phyloP scores from a whole-genome alignment of 2,797 vertebrate species.

The Clarias fuscus region DNA sequence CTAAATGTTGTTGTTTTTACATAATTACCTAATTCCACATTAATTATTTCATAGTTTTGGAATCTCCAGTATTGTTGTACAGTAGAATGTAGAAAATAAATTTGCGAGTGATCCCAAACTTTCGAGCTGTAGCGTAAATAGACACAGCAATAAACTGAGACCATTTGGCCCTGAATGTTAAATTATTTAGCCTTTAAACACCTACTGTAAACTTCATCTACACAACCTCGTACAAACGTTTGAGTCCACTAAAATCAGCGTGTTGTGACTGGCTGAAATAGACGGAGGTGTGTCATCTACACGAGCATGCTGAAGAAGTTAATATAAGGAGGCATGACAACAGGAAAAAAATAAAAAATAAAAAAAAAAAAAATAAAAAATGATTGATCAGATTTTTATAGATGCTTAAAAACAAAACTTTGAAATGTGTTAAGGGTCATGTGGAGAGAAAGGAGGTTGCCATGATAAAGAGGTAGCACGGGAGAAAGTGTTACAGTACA shows the following conservation, averaged over 20 bases:
- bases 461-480: background rate
- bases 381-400: background rate
- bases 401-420: background rate
- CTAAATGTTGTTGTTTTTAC: no score
- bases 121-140: background rate
- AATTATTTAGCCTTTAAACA: background rate
- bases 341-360: background rate
- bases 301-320: background rate
- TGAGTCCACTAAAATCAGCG: background rate
- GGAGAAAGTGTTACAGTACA: background rate
- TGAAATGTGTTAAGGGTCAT: background rate
- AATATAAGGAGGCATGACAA: background rate
- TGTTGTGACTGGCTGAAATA: background rate
- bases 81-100: no score
- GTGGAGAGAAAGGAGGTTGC: background rate
- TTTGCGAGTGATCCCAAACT: no score
- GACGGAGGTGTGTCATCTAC: background rate
- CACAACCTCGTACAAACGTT: background rate
- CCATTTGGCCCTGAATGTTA: conserved; percentile 25
- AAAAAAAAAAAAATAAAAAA: background rate
- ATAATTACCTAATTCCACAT: no score
- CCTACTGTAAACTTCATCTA: background rate
- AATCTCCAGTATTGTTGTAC: no score
- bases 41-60: no score
- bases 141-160: background rate